phyloP scores from a whole-genome alignment of 2,888 invertebrate genomes.

The Bedellia somnulentella region DNA sequence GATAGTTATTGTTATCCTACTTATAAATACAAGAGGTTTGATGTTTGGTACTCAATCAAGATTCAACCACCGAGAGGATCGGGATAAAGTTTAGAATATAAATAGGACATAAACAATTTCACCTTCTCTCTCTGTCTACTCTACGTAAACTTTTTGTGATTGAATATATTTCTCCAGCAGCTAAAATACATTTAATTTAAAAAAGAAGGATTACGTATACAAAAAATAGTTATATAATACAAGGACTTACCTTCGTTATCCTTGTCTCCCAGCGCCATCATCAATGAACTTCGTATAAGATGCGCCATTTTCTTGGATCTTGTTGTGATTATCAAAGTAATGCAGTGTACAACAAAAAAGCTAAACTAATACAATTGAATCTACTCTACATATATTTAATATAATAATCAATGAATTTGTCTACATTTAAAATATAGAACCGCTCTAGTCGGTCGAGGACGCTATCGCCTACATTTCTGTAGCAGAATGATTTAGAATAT shows the following conservation, averaged over 20 bases:
- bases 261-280: conserved; percentile 31
- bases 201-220: too few species aligned
- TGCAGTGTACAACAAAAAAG: conserved; percentile 21
- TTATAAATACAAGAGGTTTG: too few species aligned
- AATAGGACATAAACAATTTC: too few species aligned
- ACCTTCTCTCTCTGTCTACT: too few species aligned
- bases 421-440: conserved; percentile 20
- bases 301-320: conserved; percentile 52
- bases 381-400: conserved; percentile 21
- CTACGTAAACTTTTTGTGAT: too few species aligned
- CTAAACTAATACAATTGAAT: conserved; percentile 11
- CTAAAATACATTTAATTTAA: too few species aligned
- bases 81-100: too few species aligned
- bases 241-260: conserved; percentile 29
- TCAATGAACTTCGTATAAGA: conserved; percentile 39
- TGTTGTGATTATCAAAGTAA: too few species aligned
- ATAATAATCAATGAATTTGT: conserved; percentile 7
- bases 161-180: too few species aligned
- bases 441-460: conserved; percentile 42
- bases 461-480: conserved; percentile 51
- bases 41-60: too few species aligned
- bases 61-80: too few species aligned
- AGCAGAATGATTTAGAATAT: conserved; percentile 17
- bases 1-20: too few species aligned
- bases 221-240: neutral